Conservation (phyloP, 2,888 invertebrate species). For the Clepsis dumicolana region DNA sequence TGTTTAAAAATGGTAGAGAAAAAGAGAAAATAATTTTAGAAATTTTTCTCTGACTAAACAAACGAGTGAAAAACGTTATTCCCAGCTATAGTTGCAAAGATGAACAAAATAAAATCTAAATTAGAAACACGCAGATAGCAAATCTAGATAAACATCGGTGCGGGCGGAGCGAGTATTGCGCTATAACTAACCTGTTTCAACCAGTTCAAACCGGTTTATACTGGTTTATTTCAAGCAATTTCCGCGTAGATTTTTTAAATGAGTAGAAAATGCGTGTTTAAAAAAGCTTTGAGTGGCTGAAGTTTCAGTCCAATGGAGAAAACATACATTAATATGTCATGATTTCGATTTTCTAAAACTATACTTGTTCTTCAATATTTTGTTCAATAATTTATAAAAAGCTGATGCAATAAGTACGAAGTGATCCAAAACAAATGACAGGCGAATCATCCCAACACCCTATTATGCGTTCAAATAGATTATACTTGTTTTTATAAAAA, state of each 20-base stretch:
- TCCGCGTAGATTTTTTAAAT: constrained; percentile 28
- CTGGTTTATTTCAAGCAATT: constrained; percentile 20
- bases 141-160: constrained; percentile 40
- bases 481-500: constrained; percentile 22
- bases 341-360: background rate
- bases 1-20: no score
- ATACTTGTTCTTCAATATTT: background rate
- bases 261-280: constrained; percentile 21
- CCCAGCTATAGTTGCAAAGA: background rate
- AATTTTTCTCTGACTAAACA: no score
- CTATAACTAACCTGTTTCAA: constrained; percentile 39
- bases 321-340: background rate
- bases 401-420: background rate
- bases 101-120: constrained; percentile 18
- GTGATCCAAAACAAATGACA: constrained; percentile 7
- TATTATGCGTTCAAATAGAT: constrained; percentile 24
- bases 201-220: constrained; percentile 20
- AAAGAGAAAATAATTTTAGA: no score
- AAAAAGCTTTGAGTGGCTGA: constrained; percentile 3
- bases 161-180: constrained; percentile 34
- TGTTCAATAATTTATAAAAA: background rate
- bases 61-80: no score
- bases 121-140: constrained; percentile 34
- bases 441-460: constrained; percentile 8
- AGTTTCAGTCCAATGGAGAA: background rate